phyloP scores from a whole-genome alignment of 2,113 vertebrate species.

The Tychaedon coryphoeus region DNA sequence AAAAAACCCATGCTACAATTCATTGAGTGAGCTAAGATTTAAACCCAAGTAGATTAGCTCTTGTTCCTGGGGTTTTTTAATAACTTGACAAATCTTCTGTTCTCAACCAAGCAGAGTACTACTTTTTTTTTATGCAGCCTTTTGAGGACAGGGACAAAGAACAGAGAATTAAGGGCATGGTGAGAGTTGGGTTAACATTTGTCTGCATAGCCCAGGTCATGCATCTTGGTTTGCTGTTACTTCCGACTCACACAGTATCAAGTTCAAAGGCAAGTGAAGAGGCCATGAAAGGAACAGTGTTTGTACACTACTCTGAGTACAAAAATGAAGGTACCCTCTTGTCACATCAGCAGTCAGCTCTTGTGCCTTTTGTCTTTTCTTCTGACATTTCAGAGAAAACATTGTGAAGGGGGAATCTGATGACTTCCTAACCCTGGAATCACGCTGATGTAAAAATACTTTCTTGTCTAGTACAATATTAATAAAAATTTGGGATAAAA shows the following conservation, averaged over 20 bases:
- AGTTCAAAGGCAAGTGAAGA: constrained; percentile 18
- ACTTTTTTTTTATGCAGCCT: neutral
- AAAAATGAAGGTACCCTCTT: neutral
- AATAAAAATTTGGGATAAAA: neutral
- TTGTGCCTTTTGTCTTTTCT: neutral
- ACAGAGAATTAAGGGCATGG: neutral
- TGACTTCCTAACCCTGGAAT: neutral
- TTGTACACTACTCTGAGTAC: neutral
- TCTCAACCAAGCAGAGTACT: neutral
- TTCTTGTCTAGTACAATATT: neutral
- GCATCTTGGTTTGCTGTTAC: neutral
- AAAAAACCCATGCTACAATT: neutral
- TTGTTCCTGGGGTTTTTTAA: neutral
- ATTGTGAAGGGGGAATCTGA: neutral
- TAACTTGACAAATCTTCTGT: neutral
- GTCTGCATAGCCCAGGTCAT: neutral
- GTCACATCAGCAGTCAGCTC: neutral
- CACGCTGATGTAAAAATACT: neutral
- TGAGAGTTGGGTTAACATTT: neutral
- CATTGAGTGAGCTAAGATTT: neutral
- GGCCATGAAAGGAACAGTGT: neutral
- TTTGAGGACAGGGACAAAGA: neutral
- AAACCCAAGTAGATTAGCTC: neutral
- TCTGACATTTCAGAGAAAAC: neutral
- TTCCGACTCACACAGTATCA: neutral